Conservation (phyloP, 1,140 invertebrate genomes). For the Dinothrombium tinctorium region DNA sequence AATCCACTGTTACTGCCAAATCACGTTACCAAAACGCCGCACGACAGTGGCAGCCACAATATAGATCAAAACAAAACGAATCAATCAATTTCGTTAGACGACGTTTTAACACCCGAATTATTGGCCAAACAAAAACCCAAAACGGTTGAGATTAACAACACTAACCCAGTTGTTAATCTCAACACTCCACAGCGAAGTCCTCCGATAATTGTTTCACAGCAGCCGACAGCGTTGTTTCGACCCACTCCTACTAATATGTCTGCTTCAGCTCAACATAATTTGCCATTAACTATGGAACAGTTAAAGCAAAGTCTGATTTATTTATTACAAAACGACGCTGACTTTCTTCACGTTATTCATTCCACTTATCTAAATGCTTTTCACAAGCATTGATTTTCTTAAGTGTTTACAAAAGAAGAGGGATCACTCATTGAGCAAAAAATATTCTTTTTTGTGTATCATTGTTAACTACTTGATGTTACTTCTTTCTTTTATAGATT, state of each 20-base stretch:
- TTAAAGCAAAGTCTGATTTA: constrained; percentile 9
- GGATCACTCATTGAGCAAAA: too few species aligned
- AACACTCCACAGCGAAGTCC: background rate
- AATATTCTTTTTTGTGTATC: too few species aligned
- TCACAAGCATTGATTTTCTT: too few species aligned
- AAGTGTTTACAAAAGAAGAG: too few species aligned
- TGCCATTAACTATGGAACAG: constrained; percentile 8
- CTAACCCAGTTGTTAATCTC: too few species aligned
- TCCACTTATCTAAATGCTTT: constrained; percentile 8
- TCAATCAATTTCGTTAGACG: background rate
- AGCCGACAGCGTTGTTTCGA: background rate
- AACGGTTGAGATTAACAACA: background rate
- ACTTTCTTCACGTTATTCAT: constrained; percentile 10
- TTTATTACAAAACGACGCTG: constrained; percentile 10
- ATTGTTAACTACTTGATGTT: too few species aligned
- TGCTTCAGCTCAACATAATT: background rate
- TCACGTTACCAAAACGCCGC: background rate
- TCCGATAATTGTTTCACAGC: background rate
- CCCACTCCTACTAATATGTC: background rate
- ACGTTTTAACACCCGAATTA: constrained; percentile 1
- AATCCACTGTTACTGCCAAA: background rate
- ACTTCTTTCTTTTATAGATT: too few species aligned
- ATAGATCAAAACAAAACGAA: background rate
- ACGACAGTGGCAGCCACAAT: too few species aligned
- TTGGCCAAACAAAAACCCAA: background rate